Conservation (phyloP, 2,113 vertebrate genomes). For the Rutilus rutilus region DNA sequence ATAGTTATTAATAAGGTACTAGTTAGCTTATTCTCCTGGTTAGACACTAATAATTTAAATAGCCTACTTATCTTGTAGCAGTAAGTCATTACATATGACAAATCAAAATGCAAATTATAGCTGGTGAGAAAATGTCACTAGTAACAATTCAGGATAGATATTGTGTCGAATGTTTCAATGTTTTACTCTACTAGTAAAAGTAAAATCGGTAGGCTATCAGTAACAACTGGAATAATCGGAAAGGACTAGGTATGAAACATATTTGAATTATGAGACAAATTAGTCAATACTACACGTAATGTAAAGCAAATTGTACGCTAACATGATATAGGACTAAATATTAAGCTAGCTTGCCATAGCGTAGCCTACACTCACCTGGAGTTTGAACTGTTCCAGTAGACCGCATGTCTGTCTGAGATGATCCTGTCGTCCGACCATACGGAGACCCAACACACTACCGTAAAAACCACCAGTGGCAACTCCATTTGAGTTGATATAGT, state of each 20-base stretch:
- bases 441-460: constrained; percentile 72
- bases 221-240: background rate
- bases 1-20: background rate
- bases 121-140: background rate
- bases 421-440: constrained; percentile 80
- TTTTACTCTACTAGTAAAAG: background rate
- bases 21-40: background rate
- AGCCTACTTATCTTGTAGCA: background rate
- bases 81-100: background rate
- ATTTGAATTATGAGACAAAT: background rate
- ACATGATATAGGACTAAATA: background rate
- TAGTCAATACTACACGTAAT: background rate
- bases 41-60: background rate
- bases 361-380: constrained; percentile 70
- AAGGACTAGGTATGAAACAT: background rate
- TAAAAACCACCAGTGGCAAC: constrained; percentile 70
- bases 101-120: background rate
- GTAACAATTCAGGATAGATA: background rate
- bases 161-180: too few species aligned
- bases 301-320: background rate
- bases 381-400: constrained; percentile 83
- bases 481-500: constrained; percentile 63
- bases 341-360: background rate
- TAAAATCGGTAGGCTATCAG: background rate
- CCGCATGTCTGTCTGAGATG: constrained; percentile 77